Percentiles rank a stretch among this genome's conserved stretches.
These are phyloP conservation scores for Potorous gilbertii DNA, from an alignment of 2,797 vertebrate species.

Conservation along the genomic window DNA sequence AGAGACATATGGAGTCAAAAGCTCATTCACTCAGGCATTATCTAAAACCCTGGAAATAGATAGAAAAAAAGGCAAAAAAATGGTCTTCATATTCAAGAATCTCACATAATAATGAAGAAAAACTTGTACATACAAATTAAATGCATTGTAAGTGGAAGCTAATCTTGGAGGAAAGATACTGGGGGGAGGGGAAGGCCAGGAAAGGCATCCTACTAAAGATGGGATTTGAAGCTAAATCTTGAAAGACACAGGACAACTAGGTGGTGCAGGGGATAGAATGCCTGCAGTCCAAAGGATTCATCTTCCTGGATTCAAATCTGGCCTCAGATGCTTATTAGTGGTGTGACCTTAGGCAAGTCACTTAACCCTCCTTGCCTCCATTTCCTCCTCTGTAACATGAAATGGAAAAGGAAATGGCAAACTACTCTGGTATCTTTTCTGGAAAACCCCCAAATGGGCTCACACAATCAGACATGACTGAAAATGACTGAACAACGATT, in stretches of 20 bases:
- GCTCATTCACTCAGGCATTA: too few relatives aligned
- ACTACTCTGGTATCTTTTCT: background rate
- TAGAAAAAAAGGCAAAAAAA: background rate
- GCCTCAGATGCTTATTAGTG: background rate
- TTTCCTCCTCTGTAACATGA: background rate
- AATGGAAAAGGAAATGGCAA: background rate
- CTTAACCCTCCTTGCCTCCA: background rate
- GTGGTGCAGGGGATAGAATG: background rate
- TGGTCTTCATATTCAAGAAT: background rate
- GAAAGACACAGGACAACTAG: background rate
- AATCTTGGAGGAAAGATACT: background rate
- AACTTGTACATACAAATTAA: background rate
- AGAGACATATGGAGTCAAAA: background rate
- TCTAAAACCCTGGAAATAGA: background rate
- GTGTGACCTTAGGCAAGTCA: background rate
- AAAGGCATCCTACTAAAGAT: background rate
- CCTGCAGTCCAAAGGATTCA: background rate
- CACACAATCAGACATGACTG: background rate
- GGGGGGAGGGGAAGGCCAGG: background rate
- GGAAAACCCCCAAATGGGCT: background rate
- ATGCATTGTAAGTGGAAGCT: background rate
- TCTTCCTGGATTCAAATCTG: background rate
- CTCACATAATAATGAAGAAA: background rate
- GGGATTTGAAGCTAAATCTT: background rate
- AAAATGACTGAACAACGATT: background rate